phyloP scores from a whole-genome alignment of 2,797 vertebrate species.

The Nyctalus aviator region DNA sequence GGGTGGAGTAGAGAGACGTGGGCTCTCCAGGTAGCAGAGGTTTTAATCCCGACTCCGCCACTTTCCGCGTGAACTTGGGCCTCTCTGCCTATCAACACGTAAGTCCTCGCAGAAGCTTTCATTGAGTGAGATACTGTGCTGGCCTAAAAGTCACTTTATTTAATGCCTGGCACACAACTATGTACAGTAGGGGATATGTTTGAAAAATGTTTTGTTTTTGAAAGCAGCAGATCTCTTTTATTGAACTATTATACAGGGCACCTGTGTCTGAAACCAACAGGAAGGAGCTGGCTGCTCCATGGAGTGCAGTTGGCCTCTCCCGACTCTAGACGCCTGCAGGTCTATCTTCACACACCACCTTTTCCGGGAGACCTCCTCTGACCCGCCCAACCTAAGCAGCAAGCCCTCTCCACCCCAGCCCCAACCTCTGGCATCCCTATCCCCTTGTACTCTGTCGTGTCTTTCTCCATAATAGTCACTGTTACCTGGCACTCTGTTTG shows the following conservation, averaged over 20 bases:
- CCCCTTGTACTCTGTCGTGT: background rate
- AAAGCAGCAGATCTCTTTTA: background rate
- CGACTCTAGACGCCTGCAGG: background rate
- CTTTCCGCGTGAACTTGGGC: background rate
- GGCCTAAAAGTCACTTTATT: background rate
- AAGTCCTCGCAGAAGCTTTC: background rate
- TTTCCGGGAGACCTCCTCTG: background rate
- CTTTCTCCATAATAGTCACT: background rate
- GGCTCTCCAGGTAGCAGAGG: background rate
- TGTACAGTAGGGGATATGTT: background rate
- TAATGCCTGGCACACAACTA: background rate
- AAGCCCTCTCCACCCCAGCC: background rate
- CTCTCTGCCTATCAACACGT: background rate
- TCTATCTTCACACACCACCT: background rate
- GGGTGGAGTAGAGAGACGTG: background rate
- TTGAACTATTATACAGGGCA: background rate
- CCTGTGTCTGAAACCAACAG: background rate
- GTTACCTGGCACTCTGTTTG: too few species aligned
- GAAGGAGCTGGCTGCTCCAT: background rate
- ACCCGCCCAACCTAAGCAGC: background rate
- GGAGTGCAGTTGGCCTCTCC: background rate
- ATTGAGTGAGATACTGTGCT: background rate
- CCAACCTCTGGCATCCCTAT: background rate
- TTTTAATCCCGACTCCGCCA: background rate
- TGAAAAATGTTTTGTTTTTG: background rate